Evolutionary conservation across 2,888 invertebrate genomes (phyloP).

Genomic region (Lagria hirta): DNA sequence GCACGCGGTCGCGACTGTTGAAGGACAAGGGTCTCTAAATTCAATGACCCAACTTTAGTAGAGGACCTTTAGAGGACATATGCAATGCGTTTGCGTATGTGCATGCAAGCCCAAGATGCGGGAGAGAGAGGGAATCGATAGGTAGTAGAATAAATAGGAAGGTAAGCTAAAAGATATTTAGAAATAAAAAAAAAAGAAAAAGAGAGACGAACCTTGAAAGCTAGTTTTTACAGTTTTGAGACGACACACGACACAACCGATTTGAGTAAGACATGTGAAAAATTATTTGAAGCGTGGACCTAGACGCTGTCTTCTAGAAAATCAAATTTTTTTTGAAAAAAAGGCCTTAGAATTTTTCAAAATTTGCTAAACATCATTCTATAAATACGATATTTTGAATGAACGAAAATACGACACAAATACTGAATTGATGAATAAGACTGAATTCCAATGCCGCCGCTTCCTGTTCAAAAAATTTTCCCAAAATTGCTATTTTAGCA

Average conservation of each 20-base stretch:
- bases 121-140: slow-evolving; percentile 8
- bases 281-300: slow-evolving; percentile 6
- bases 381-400: too few relatives aligned
- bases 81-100: slow-evolving; percentile 50
- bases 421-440: too few relatives aligned
- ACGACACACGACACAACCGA: slow-evolving; percentile 4
- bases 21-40: slow-evolving; percentile 57
- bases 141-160: not conserved
- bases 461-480: too few relatives aligned
- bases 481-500: too few relatives aligned
- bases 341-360: too few relatives aligned
- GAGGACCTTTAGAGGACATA: slow-evolving; percentile 57
- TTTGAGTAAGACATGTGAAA: slow-evolving; percentile 16
- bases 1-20: slow-evolving; percentile 49
- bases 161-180: slow-evolving; percentile 23
- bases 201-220: slow-evolving; percentile 17
- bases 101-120: slow-evolving; percentile 39
- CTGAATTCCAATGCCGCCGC: too few relatives aligned
- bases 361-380: too few relatives aligned
- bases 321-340: too few relatives aligned
- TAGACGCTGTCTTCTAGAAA: too few relatives aligned
- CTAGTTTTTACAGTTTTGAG: slow-evolving; percentile 19
- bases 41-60: slow-evolving; percentile 57
- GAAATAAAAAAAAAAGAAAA: slow-evolving; percentile 16
- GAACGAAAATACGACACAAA: too few relatives aligned